A percentile compares a stretch with the other conserved stretches of the same genome.
phyloP scores from a whole-genome alignment of 2,113 vertebrate species.

The Gymnorhina tibicen region DNA sequence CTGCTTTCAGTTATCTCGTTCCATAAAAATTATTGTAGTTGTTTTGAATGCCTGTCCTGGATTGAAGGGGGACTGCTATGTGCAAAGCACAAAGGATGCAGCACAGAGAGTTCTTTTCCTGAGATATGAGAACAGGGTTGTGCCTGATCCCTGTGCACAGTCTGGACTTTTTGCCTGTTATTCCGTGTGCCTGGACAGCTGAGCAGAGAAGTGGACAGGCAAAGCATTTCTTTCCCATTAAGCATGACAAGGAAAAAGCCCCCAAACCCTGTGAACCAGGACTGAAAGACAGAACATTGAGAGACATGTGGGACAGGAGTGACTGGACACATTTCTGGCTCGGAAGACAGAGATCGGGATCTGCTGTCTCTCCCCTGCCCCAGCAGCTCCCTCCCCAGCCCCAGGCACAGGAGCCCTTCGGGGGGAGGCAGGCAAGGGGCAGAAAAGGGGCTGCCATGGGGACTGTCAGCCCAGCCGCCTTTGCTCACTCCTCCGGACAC shows the following conservation, averaged over 20 bases:
- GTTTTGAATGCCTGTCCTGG: not conserved
- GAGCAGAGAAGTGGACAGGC: not conserved
- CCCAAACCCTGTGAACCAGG: not conserved
- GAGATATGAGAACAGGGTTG: not conserved
- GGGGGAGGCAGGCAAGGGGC: fast-evolving
- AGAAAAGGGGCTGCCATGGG: fast-evolving
- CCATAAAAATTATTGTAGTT: not conserved
- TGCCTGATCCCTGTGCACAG: not conserved
- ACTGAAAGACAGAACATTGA: not conserved
- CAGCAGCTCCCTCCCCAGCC: not conserved
- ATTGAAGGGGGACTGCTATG: fast-evolving
- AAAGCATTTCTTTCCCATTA: not conserved
- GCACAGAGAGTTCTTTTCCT: not conserved
- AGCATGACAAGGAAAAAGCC: not conserved
- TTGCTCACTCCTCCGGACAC: fast-evolving
- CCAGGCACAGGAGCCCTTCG: not conserved
- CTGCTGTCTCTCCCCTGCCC: not conserved
- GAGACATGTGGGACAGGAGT: no score
- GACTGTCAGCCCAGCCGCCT: not conserved
- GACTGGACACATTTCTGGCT: not conserved
- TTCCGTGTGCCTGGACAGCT: not conserved
- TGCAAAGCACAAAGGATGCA: not conserved
- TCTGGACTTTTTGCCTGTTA: not conserved
- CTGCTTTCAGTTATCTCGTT: not conserved
- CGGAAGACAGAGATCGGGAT: fast-evolving